Percentiles rank a stretch among this genome's conserved stretches.
Evolutionary conservation across 2,888 invertebrate genomes (phyloP).

Genomic region (Lymantria monacha): DNA sequence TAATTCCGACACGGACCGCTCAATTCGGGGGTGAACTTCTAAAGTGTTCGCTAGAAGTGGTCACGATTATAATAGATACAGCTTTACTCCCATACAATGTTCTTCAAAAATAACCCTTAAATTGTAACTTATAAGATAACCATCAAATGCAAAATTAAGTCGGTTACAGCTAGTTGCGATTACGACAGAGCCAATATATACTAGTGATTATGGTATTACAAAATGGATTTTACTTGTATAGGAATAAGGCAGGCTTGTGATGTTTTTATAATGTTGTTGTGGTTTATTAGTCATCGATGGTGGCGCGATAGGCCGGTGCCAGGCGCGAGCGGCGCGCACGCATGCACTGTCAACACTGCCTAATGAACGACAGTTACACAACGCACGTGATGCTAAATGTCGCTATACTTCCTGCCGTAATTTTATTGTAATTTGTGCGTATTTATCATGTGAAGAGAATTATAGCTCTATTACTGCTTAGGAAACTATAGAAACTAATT

Average conservation of each 20-base stretch:
- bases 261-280: slow-evolving; percentile 36
- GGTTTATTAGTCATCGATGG: slow-evolving; percentile 82
- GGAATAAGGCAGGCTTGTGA: slow-evolving; percentile 19
- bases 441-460: slow-evolving; percentile 77
- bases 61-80: slow-evolving; percentile 66
- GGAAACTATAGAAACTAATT: slow-evolving; percentile 21
- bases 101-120: slow-evolving; percentile 45
- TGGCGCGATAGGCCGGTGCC: slow-evolving; percentile 77
- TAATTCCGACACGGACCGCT: slow-evolving; percentile 76
- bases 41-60: slow-evolving; percentile 80
- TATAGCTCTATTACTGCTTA: slow-evolving; percentile 55
- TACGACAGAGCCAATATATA: slow-evolving; percentile 43
- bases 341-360: slow-evolving; percentile 77
- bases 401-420: slow-evolving; percentile 72
- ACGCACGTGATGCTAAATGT: slow-evolving; percentile 79
- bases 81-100: slow-evolving; percentile 13
- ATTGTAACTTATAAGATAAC: slow-evolving; percentile 38
- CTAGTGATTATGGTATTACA: slow-evolving; percentile 14
- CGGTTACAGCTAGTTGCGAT: slow-evolving; percentile 55
- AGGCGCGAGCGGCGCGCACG: slow-evolving; percentile 79
- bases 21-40: slow-evolving; percentile 73
- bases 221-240: slow-evolving; percentile 17
- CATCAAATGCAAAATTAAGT: slow-evolving; percentile 37
- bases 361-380: slow-evolving; percentile 81
- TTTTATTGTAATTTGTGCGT: slow-evolving; percentile 79